Evolutionary conservation across 2,113 vertebrate genomes (phyloP).

Genomic region (Oxyruncus cristatus): DNA sequence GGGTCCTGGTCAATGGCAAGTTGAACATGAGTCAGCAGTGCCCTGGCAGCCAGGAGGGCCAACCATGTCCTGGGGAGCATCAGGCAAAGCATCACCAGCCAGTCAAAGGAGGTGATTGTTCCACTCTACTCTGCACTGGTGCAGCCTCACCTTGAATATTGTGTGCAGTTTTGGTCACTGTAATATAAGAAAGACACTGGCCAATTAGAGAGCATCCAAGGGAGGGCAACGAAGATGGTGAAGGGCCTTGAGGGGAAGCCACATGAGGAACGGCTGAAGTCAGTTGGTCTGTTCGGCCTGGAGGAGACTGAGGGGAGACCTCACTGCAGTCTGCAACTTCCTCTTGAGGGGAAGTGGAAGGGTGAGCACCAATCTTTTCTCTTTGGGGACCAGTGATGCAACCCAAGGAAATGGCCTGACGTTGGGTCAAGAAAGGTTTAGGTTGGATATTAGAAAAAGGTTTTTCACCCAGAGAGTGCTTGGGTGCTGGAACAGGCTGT

Average conservation of each 20-base stretch:
- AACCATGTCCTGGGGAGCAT: background rate
- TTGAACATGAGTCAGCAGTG: background rate
- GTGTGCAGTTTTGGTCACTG: background rate
- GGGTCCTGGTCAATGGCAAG: background rate
- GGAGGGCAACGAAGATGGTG: background rate
- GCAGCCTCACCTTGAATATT: background rate
- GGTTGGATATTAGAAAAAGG: background rate
- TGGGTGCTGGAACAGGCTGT: background rate
- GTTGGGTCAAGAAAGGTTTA: background rate
- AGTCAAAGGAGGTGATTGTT: background rate
- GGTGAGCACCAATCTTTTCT: background rate
- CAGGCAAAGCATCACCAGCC: background rate
- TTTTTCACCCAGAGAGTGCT: background rate
- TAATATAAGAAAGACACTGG: background rate
- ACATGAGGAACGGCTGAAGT: background rate
- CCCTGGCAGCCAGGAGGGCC: background rate
- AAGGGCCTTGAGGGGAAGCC: background rate
- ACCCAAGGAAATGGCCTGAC: background rate
- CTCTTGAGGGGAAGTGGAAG: background rate
- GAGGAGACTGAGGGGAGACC: background rate
- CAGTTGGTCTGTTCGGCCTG: background rate
- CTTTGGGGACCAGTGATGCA: background rate
- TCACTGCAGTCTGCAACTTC: background rate
- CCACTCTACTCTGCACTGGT: background rate
- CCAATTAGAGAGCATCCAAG: background rate